Evolutionary conservation across 37 sponge, comb jelly and placozoan species (phyloP).

Genomic region (Bolinopsis microptera): DNA sequence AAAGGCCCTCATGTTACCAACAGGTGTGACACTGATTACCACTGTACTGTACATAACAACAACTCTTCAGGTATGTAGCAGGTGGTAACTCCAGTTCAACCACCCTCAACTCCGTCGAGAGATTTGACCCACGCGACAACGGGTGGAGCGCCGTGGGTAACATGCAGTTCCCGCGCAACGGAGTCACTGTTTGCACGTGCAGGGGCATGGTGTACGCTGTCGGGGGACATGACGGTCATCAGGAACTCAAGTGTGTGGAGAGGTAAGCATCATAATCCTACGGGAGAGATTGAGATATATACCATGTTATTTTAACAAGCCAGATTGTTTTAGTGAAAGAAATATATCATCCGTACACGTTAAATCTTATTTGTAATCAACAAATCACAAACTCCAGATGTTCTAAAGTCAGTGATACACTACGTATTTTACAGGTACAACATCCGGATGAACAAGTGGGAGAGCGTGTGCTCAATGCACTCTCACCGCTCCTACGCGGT

Average conservation of each 20-base stretch:
- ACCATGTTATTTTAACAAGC: too few relatives aligned
- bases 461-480: slow-evolving; percentile 52
- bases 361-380: too few relatives aligned
- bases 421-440: slow-evolving; percentile 60
- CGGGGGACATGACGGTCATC: slow-evolving; percentile 50
- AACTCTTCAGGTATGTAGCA: slow-evolving; percentile 19
- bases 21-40: too few relatives aligned
- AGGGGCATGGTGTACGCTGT: slow-evolving; percentile 49
- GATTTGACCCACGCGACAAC: slow-evolving; percentile 61
- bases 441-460: slow-evolving; percentile 64
- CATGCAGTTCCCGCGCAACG: slow-evolving; percentile 61
- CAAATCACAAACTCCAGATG: too few relatives aligned
- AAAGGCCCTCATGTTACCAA: too few relatives aligned
- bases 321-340: too few relatives aligned
- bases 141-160: slow-evolving; percentile 47
- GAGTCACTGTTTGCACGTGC: slow-evolving; percentile 37
- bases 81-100: slow-evolving; percentile 58
- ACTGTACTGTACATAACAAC: too few relatives aligned
- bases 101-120: slow-evolving; percentile 48
- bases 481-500: slow-evolving; percentile 49
- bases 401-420: too few relatives aligned
- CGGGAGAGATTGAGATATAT: too few relatives aligned
- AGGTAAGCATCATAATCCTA: not conserved
- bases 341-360: too few relatives aligned
- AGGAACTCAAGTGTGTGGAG: slow-evolving; percentile 63